Evolutionary conservation across 2,113 vertebrate genomes (phyloP).

Genomic region (Carassius auratus): DNA sequence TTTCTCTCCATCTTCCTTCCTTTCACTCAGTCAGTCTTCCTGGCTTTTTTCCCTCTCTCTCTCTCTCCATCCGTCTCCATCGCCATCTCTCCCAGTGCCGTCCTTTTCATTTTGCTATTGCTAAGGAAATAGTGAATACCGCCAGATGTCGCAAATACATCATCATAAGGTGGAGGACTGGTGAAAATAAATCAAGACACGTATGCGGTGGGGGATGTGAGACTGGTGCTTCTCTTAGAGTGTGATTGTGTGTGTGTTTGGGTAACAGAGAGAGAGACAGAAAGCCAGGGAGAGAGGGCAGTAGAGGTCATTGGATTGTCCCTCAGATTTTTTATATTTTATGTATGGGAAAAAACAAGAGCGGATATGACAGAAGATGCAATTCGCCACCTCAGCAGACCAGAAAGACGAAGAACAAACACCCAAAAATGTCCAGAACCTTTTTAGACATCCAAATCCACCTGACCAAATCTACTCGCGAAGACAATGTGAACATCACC

Average conservation of each 20-base stretch:
- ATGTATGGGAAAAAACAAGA: slow-evolving; percentile 86
- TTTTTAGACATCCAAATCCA: slow-evolving; percentile 36
- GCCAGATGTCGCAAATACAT: slow-evolving; percentile 99
- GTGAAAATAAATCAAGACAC: slow-evolving; percentile 82
- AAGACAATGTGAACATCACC: slow-evolving; percentile 15
- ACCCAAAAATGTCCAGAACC: slow-evolving; percentile 46
- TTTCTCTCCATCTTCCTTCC: slow-evolving; percentile 22
- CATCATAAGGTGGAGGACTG: slow-evolving; percentile 82
- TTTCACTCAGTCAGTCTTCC: slow-evolving; percentile 34
- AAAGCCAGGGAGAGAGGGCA: slow-evolving; percentile 85
- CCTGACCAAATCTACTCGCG: not conserved
- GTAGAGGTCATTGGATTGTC: slow-evolving; percentile 97
- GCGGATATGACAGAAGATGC: slow-evolving; percentile 90
- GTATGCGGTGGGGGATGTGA: slow-evolving; percentile 78
- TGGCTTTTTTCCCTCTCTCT: slow-evolving; percentile 31
- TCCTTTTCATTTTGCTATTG: slow-evolving; percentile 53
- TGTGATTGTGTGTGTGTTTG: slow-evolving; percentile 67
- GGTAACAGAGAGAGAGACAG: slow-evolving; percentile 70
- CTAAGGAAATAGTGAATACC: slow-evolving; percentile 82
- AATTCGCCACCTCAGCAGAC: slow-evolving; percentile 77
- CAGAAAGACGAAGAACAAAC: not conserved
- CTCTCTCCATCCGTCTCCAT: slow-evolving; percentile 58
- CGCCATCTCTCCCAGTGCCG: not conserved
- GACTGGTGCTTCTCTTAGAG: slow-evolving; percentile 60
- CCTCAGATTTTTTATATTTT: slow-evolving; percentile 97